Evolutionary conservation across 2,888 invertebrate species (phyloP).

Genomic region (Julus scanicus): DNA sequence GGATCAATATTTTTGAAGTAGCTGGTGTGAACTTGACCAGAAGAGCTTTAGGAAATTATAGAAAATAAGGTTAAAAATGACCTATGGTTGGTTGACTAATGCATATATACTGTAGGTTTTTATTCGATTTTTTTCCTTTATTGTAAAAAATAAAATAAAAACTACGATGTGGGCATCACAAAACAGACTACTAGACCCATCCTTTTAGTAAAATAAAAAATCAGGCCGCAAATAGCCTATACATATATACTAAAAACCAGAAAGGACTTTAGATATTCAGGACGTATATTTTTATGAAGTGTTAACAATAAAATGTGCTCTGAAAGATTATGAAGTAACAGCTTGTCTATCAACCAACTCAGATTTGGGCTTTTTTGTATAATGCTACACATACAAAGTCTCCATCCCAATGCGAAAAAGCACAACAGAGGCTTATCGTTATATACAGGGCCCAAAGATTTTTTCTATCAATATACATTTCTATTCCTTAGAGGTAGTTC

Average conservation of each 20-base stretch:
- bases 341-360: conserved; percentile 48
- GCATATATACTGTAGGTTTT: neutral
- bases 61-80: conserved; percentile 45
- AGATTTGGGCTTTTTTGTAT: conserved; percentile 35
- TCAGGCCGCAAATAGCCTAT: neutral
- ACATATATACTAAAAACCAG: neutral
- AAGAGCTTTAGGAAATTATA: conserved; percentile 42
- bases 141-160: neutral
- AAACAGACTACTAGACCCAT: neutral
- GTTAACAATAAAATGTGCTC: conserved; percentile 50
- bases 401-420: neutral
- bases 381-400: neutral
- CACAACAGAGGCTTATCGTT: neutral
- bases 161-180: neutral
- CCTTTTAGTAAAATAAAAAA: neutral
- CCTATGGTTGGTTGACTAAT: conserved; percentile 31
- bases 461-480: conserved; percentile 43
- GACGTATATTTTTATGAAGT: conserved; percentile 48
- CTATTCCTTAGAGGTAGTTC: conserved; percentile 44
- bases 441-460: conserved; percentile 3
- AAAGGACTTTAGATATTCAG: conserved; percentile 49
- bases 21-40: conserved; percentile 19
- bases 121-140: neutral
- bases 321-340: conserved; percentile 50
- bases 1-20: conserved; percentile 34